Base-by-base conservation (phyloP, 2,888 invertebrate species). In the Orthosia cruda region DNA sequence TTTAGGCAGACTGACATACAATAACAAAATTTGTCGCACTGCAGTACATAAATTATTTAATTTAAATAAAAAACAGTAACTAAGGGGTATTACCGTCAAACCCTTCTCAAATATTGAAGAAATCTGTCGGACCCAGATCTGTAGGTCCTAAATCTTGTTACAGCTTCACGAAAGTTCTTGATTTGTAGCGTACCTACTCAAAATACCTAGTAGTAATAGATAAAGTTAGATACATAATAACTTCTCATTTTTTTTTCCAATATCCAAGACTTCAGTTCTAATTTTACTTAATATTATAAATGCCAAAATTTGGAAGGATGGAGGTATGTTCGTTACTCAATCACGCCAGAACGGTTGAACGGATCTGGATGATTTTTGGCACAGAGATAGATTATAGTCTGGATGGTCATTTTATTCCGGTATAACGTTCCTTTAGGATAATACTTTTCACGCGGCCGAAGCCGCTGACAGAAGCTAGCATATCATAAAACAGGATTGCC, bases 91-190 rank as follows among this genome's bases (percentile, higher is more conserved):
- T n/a, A 18, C 58, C 13, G 68, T 62, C 50, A 52, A 66, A 82
- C 83, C 82, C 67, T 65, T 62, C 82, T 77, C 62, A 82, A 75
- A 67, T 76, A 81, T 70, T 81, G 7, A 76, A 70, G 18, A 65
- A 49, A 74, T 69, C 20, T 16, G 20, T 49, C 50, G 32, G 49
- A 20, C 54, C 16, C 4, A 67, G 64, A 62, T 52, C 55, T 63
- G 61, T 61, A 40, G 26, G 50, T 52, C 2, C 49, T 50, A 69
- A 69, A 80, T 72, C 58, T 70, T 80, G 18, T 61, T 80, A 61
- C 13, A 69, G 45, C 59, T 72, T 45, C 4, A 40, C 40, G 23
- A 54, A 84, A 84, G 55, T 63, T 26, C 64, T 80, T 70, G 66
- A 84, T 84, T 84, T 71, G 52, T 61, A 26, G 54, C 40, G 3